Conservation (phyloP, 2,888 invertebrate genomes). For the Amphipyra tragopoginis region DNA sequence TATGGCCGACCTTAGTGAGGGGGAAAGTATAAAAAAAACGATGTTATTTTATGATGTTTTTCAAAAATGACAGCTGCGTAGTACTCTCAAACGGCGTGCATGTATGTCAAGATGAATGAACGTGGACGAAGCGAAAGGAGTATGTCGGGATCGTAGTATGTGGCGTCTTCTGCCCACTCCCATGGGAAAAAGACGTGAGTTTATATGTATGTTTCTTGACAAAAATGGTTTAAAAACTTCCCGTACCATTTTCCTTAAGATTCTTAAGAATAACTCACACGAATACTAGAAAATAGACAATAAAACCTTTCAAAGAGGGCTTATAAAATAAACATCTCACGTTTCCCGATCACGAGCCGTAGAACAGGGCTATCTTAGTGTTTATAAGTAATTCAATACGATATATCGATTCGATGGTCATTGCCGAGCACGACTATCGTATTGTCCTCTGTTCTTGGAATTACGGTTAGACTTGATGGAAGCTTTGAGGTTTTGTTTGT, state of each 20-base stretch:
- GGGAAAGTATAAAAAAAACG: no score
- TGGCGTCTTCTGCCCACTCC: no score
- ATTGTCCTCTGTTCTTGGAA: constrained; percentile 47
- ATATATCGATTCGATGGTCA: constrained; percentile 45
- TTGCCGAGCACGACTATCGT: constrained; percentile 31
- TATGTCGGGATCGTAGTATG: no score
- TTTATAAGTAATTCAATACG: constrained; percentile 54
- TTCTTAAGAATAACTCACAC: neutral
- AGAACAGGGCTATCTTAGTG: constrained; percentile 22
- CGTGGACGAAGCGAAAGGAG: no score
- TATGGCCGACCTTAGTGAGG: no score
- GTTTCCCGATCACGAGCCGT: constrained; percentile 46
- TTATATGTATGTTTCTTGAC: no score
- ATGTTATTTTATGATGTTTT: no score
- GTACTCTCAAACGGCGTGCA: no score
- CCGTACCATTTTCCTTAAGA: neutral
- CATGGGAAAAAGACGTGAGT: no score
- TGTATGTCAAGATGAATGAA: no score
- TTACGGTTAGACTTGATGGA: constrained; percentile 9
- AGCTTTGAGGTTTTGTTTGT: constrained; percentile 11
- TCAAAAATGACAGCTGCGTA: no score
- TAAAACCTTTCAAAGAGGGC: constrained; percentile 20
- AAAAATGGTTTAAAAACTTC: neutral
- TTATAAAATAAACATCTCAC: constrained; percentile 53
- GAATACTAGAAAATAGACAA: neutral